Conservation (phyloP, 2,797 vertebrate species). For the Cirrhinus molitorella region DNA sequence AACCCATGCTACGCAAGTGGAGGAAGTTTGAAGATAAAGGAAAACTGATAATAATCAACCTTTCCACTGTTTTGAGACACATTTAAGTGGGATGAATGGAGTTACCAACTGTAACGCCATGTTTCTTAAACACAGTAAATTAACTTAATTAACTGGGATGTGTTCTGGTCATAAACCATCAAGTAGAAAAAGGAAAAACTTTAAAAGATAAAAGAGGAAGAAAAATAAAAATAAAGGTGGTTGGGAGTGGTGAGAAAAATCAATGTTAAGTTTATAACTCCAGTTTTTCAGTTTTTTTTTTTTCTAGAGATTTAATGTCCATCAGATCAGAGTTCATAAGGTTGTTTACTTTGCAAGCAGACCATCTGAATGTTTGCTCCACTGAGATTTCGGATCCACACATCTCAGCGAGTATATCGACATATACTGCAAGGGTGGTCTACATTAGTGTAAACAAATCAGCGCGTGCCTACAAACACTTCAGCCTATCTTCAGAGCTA, state of each 20-base stretch:
- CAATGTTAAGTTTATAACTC: neutral
- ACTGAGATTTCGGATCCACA: conserved; percentile 47
- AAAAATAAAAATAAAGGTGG: neutral
- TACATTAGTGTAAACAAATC: conserved; percentile 56
- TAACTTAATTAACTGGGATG: conserved; percentile 28
- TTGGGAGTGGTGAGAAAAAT: neutral
- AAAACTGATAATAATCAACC: neutral
- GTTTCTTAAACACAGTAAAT: conserved; percentile 54
- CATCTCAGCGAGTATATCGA: conserved; percentile 34
- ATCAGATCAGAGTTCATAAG: neutral
- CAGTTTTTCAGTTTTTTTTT: neutral
- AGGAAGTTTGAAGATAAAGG: conserved; percentile 32
- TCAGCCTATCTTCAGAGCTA: conserved; percentile 21
- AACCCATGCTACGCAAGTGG: neutral
- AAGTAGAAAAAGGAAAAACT: neutral
- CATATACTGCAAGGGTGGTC: conserved; percentile 55
- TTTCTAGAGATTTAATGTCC: conserved; percentile 6
- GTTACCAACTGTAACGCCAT: conserved; percentile 47
- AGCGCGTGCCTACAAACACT: conserved; percentile 42
- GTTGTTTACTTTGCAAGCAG: conserved; percentile 53
- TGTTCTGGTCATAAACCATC: conserved; percentile 32
- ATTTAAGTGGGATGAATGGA: conserved; percentile 29
- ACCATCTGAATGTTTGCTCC: conserved; percentile 40
- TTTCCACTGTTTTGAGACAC: conserved; percentile 38
- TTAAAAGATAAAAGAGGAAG: neutral